A percentile compares a stretch with the other conserved stretches of the same genome.
phyloP scores from a whole-genome alignment of 2,113 vertebrate species.

The Cervus canadensis region DNA sequence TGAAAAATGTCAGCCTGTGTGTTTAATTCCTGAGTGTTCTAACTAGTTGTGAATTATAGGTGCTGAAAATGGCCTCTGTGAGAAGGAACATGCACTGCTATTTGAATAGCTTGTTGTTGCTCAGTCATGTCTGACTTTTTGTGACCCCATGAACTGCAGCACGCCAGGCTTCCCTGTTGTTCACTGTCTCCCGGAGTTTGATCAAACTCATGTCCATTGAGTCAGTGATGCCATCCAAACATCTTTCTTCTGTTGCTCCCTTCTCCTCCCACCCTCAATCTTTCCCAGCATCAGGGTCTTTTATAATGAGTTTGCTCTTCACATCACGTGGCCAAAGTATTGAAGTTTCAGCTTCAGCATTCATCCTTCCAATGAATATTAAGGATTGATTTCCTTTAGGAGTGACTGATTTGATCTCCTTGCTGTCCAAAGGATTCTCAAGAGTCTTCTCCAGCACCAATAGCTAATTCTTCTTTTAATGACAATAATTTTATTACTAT shows the following conservation, averaged over 20 bases:
- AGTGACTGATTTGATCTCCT: not conserved
- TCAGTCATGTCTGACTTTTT: not conserved
- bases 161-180: not conserved
- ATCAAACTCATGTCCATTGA: not conserved
- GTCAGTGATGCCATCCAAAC: not conserved
- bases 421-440: not conserved
- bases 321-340: not conserved
- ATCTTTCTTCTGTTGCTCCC: not conserved
- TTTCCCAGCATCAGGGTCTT: not conserved
- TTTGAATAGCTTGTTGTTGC: not conserved
- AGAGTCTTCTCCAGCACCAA: not conserved
- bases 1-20: not conserved
- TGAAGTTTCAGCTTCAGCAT: not conserved
- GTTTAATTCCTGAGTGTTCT: not conserved
- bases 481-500: not conserved
- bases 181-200: fast-evolving
- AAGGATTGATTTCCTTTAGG: not conserved
- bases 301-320: not conserved
- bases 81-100: not conserved
- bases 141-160: not conserved
- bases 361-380: not conserved
- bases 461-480: not conserved
- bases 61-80: not conserved
- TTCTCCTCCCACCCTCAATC: not conserved
- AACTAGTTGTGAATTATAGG: not conserved